A percentile compares a stretch with the other conserved stretches of the same genome.
Evolutionary conservation across 2,888 invertebrate species (phyloP).

Genomic region (Tillus elongatus): DNA sequence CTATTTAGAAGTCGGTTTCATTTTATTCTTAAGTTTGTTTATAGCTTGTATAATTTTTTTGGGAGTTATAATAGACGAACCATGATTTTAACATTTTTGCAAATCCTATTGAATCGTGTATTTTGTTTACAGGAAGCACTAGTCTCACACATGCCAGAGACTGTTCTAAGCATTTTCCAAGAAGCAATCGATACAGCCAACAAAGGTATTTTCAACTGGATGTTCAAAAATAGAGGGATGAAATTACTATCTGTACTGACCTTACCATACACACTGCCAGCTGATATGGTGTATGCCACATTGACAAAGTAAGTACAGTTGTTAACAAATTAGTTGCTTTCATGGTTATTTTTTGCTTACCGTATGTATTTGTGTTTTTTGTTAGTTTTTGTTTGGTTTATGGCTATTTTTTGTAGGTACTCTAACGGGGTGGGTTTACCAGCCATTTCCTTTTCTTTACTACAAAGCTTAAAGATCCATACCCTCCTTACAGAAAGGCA

Average conservation of each 20-base stretch:
- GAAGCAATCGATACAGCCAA: conserved; percentile 90
- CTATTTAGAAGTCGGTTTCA: no score
- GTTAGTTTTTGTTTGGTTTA: no score
- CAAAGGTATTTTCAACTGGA: conserved; percentile 82
- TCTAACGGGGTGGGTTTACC: no score
- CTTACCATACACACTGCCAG: conserved; percentile 79
- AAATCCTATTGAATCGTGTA: no score
- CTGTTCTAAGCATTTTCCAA: conserved; percentile 82
- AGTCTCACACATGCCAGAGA: conserved; percentile 80
- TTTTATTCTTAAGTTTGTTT: no score
- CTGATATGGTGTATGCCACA: conserved; percentile 79
- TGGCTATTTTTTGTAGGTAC: not conserved
- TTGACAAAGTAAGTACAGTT: conserved; percentile 68
- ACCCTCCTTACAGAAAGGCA: no score
- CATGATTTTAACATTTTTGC: no score
- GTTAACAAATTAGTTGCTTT: not conserved
- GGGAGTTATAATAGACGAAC: no score
- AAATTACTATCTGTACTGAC: conserved; percentile 70
- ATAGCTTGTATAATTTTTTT: no score
- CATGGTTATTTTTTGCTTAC: conserved; percentile 11
- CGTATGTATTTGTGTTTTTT: not conserved
- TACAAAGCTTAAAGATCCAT: no score
- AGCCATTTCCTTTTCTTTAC: no score
- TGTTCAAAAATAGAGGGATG: conserved; percentile 76
- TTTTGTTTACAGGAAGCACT: conserved; percentile 75